These are phyloP conservation scores for Melipona bicolor DNA, from an alignment of 2,888 invertebrate genomes.

Conservation along the genomic window DNA sequence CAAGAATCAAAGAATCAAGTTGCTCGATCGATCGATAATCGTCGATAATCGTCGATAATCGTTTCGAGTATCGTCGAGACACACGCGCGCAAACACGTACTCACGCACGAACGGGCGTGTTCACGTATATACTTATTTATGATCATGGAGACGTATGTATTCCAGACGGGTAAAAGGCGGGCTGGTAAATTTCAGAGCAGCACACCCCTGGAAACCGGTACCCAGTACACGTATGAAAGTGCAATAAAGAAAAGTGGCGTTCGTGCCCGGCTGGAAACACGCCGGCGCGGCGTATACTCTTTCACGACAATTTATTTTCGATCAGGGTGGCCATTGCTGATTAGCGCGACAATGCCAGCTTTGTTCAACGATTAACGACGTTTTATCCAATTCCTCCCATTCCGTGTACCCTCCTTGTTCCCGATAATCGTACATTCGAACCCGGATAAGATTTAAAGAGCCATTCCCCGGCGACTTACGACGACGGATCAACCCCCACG, in stretches of 20 bases:
- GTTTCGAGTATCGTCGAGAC: slow-evolving; percentile 13
- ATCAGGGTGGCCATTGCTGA: slow-evolving; percentile 72
- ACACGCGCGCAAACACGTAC: not conserved
- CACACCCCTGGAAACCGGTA: slow-evolving; percentile 55
- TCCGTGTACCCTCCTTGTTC: slow-evolving; percentile 67
- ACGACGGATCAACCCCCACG: slow-evolving; percentile 35
- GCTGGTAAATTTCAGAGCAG: slow-evolving; percentile 66
- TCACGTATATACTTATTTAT: slow-evolving; percentile 53
- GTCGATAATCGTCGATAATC: not conserved
- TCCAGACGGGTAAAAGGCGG: slow-evolving; percentile 49
- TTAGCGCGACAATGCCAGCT: slow-evolving; percentile 70
- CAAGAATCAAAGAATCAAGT: not conserved
- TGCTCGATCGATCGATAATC: slow-evolving; percentile 10
- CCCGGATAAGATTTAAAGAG: slow-evolving; percentile 72
- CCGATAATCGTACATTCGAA: slow-evolving; percentile 72
- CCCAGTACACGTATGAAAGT: slow-evolving; percentile 72
- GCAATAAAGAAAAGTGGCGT: slow-evolving; percentile 76
- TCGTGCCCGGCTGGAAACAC: slow-evolving; percentile 67
- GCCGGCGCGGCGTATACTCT: slow-evolving; percentile 7
- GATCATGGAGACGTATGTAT: slow-evolving; percentile 60
- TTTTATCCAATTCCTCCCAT: slow-evolving; percentile 74
- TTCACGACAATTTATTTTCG: slow-evolving; percentile 69
- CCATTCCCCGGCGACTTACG: slow-evolving; percentile 66
- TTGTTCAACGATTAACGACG: slow-evolving; percentile 74
- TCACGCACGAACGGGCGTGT: not conserved